Evolutionary conservation across 2,888 invertebrate species (phyloP).

Genomic region (Drosophila rubida): DNA sequence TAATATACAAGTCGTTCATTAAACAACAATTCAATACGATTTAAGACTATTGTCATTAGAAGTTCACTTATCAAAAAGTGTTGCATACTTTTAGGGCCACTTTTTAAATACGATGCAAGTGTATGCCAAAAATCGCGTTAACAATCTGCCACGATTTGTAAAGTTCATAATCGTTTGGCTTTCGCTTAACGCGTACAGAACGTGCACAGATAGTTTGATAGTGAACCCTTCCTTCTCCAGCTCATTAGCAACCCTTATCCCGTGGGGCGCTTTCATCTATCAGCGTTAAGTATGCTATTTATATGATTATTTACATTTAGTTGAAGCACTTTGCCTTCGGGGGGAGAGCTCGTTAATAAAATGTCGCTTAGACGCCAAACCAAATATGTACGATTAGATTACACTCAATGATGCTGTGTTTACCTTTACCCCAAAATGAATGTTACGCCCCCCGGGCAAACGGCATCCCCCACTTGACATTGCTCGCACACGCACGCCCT

Average conservation of each 20-base stretch:
- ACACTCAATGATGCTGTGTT: slow-evolving; percentile 47
- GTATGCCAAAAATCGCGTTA: neutral
- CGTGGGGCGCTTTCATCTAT: slow-evolving; percentile 39
- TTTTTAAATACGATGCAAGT: neutral
- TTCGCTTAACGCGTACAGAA: neutral
- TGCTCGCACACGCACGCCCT: slow-evolving; percentile 32
- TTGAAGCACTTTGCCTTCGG: slow-evolving; percentile 42
- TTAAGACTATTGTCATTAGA: too few relatives aligned
- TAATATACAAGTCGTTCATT: too few relatives aligned
- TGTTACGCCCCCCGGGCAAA: slow-evolving; percentile 31
- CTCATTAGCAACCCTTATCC: slow-evolving; percentile 47
- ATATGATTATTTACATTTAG: slow-evolving; percentile 65
- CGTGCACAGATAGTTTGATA: neutral
- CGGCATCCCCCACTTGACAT: neutral
- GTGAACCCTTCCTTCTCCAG: slow-evolving; percentile 25
- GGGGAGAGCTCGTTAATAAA: slow-evolving; percentile 46
- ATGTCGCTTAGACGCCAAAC: slow-evolving; percentile 41
- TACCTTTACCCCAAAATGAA: slow-evolving; percentile 45
- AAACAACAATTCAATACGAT: too few relatives aligned
- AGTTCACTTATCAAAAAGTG: too few relatives aligned
- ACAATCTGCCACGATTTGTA: neutral
- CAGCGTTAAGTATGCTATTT: slow-evolving; percentile 55
- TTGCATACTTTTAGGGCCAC: too few relatives aligned
- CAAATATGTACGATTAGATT: slow-evolving; percentile 54
- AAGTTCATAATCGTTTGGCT: neutral